Percentiles rank a stretch among this genome's conserved stretches.
Conservation (phyloP, 2,797 vertebrate species). For the Leuciscus waleckii region DNA sequence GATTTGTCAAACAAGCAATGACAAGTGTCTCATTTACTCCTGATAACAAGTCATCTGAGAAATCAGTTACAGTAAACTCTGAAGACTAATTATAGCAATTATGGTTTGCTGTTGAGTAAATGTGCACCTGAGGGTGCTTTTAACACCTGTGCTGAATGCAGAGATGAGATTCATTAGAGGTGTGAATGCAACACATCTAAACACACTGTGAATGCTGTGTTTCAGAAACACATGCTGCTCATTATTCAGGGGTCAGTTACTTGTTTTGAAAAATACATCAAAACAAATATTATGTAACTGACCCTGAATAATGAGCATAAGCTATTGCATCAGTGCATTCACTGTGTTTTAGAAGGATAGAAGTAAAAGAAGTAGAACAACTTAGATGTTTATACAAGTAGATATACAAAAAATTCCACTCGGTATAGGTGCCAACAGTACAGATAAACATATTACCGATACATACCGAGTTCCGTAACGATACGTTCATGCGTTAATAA, state of each 20-base stretch:
- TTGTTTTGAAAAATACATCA: background rate
- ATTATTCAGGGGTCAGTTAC: background rate
- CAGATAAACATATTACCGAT: too few relatives aligned
- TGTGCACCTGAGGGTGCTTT: background rate
- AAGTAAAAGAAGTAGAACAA: too few relatives aligned
- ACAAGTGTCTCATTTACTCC: background rate
- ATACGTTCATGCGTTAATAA: too few relatives aligned
- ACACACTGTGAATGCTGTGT: background rate
- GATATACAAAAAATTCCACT: too few relatives aligned
- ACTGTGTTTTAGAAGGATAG: too few relatives aligned
- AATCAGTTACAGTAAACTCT: background rate
- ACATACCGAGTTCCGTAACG: too few relatives aligned
- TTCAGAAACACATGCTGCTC: too few relatives aligned
- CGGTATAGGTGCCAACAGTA: too few relatives aligned
- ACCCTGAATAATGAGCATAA: too few relatives aligned
- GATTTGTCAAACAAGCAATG: background rate
- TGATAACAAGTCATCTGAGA: background rate
- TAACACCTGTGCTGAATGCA: background rate
- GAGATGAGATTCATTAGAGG: background rate
- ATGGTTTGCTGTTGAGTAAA: background rate
- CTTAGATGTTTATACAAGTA: too few relatives aligned
- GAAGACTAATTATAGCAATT: background rate
- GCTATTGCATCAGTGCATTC: too few relatives aligned
- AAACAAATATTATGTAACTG: too few relatives aligned
- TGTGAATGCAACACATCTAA: background rate